Evolutionary conservation across 2,797 vertebrate species (phyloP), one percentile per base, ranked within the genome.

Genomic region (Choloepus didactylus): DNA sequence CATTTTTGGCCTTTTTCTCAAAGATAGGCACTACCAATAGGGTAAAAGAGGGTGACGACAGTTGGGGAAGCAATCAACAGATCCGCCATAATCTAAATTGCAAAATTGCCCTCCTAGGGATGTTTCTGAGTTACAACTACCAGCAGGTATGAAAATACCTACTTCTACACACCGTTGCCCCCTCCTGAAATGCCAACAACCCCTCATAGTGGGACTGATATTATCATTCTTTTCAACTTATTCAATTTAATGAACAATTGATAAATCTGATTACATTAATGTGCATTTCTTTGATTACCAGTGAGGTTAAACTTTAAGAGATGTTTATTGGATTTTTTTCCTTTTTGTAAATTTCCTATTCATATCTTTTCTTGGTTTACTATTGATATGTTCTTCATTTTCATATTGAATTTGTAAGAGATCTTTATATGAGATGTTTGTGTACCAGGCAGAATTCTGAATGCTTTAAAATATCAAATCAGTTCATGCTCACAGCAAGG

Each of bases 221-320:
- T 29, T 75, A 9, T 72, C 62, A 46, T 54, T 93, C 18, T 88
- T 49, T 56, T 64, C 41, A 69, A 59, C 25, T 79, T 35, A 86
- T 7, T 80, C 64, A 25, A 38, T 31, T 44, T 67, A 25, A 35
- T 49, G 59, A 41, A 51, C 41, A 92, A 51, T 38, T 27, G 80
- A n/a, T 5, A 2, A 15, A 49, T 76, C 7, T 67, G 72, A 70
- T 62, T 82, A 41, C 54, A 14, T 49, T 60, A 25, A 41, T 89
- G 82, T 86, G 4, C 54, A 62, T 84, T 72, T 94, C 21, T 89
- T 84, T 85, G 66, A 66, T 60, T 92, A 90, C 38, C 60, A 5
- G 5, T 41, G 54, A 84, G 21, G 9, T 66, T 80, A 94, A 91
- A 83, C 15, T n/a, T 60, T 75, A 23, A 76, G n/a, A 72, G 46